Conservation (phyloP, 37 sponge, comb jelly and placozoan genomes). For the Haliclona indistincta region DNA sequence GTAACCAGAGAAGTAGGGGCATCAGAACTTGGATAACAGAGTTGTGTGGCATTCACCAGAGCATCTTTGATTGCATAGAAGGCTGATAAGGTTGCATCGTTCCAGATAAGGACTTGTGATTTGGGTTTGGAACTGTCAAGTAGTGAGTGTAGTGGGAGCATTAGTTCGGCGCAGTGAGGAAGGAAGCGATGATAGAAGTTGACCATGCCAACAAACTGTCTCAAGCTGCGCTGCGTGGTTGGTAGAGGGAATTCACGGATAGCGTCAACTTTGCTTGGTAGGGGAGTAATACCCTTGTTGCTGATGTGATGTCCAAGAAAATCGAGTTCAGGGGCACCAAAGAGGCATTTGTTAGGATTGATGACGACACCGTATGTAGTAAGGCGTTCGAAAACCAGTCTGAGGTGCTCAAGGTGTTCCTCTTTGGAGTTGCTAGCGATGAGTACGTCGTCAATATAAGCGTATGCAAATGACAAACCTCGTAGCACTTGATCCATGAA, state of each 20-base stretch:
- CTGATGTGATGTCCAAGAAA: conserved; percentile 1
- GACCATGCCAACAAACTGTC: conserved; percentile 38
- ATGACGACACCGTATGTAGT: conserved; percentile 3
- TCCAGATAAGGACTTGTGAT: not conserved
- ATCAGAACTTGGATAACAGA: conserved; percentile 3
- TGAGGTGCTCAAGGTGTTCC: conserved; percentile 43
- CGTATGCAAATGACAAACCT: conserved; percentile 7
- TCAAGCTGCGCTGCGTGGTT: not conserved
- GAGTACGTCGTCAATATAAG: conserved; percentile 20
- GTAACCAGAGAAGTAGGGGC: conserved; percentile 18
- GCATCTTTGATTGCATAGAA: conserved; percentile 27
- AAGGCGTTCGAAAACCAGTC: conserved; percentile 20
- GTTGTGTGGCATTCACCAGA: conserved; percentile 4
- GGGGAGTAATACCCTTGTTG: not conserved
- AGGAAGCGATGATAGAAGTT: conserved; percentile 54
- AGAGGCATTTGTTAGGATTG: conserved; percentile 10
- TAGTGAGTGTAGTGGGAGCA: conserved; percentile 28
- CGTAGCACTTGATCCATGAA: conserved; percentile 44
- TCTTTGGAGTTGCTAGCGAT: conserved; percentile 33
- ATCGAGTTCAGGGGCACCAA: not conserved
- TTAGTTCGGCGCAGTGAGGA: conserved; percentile 29
- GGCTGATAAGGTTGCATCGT: not conserved
- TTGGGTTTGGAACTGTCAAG: not conserved
- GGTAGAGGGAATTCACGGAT: not conserved
- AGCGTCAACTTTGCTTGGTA: not conserved